phyloP scores from a whole-genome alignment of 2,888 invertebrate species.

The Teleogryllus oceanicus region DNA sequence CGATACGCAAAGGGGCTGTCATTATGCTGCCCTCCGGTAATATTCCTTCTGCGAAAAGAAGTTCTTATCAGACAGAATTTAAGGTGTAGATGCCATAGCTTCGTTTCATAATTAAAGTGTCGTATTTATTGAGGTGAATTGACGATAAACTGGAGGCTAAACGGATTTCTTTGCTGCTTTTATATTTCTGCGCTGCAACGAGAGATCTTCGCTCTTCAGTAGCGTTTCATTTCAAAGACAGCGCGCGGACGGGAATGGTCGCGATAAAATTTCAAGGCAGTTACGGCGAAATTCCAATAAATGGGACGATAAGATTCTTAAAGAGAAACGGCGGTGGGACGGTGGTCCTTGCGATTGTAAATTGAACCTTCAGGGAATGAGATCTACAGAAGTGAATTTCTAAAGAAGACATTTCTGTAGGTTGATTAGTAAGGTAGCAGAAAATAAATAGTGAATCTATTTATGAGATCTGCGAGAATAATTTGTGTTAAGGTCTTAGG shows the following conservation, averaged over 20 bases:
- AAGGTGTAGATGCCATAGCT: constrained; percentile 5
- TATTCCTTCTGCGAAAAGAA: background rate
- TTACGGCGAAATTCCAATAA: constrained; percentile 9
- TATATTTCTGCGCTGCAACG: background rate
- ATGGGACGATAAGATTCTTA: constrained; percentile 18
- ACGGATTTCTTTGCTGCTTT: constrained; percentile 7
- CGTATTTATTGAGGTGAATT: constrained; percentile 18
- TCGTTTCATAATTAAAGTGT: constrained; percentile 18
- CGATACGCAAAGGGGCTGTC: background rate
- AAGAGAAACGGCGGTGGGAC: background rate
- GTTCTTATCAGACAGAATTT: constrained; percentile 5
- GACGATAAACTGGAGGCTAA: constrained; percentile 18
- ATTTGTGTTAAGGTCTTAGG: too few species aligned
- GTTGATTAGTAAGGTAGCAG: too few species aligned
- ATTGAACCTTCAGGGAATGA: background rate
- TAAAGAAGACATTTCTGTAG: too few species aligned
- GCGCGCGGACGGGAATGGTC: background rate
- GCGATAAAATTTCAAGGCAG: constrained; percentile 9
- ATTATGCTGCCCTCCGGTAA: background rate
- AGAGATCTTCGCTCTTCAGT: background rate
- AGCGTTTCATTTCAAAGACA: background rate
- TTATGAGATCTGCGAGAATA: too few species aligned
- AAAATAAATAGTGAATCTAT: too few species aligned
- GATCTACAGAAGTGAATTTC: too few species aligned
- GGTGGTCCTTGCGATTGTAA: background rate